Evolutionary conservation across 1,140 invertebrate genomes (phyloP).

Genomic region (Cotesia chilonis): DNA sequence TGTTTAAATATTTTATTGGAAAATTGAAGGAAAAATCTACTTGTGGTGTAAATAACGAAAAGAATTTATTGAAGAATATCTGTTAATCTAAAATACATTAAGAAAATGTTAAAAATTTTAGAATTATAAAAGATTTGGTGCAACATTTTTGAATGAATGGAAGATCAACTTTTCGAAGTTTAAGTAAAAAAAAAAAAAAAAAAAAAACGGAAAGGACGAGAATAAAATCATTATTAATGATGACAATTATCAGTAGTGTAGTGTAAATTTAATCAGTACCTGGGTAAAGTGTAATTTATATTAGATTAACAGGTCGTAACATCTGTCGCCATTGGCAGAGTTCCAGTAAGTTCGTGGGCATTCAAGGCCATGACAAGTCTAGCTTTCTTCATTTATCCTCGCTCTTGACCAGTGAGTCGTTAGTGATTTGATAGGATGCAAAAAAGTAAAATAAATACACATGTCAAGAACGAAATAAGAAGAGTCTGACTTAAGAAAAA

Average conservation of each 20-base stretch:
- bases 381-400: constrained; percentile 13
- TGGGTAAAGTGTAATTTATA: neutral
- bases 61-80: no score
- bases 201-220: neutral
- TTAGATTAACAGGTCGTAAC: constrained; percentile 22
- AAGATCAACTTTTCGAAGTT: no score
- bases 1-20: neutral
- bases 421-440: constrained; percentile 38
- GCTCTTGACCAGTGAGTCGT: constrained; percentile 35
- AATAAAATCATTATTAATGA: constrained; percentile 43
- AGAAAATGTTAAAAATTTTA: no score
- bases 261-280: no score
- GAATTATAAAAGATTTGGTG: no score
- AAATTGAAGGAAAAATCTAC: no score
- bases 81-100: no score
- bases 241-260: no score
- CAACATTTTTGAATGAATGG: no score
- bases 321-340: constrained; percentile 50
- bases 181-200: no score
- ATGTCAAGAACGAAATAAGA: neutral
- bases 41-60: no score
- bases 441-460: neutral
- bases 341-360: constrained; percentile 53
- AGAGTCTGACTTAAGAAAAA: neutral
- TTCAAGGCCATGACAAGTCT: constrained; percentile 49